Conservation (phyloP, 1,140 invertebrate species). For the Pentalonia nigronervosa region DNA sequence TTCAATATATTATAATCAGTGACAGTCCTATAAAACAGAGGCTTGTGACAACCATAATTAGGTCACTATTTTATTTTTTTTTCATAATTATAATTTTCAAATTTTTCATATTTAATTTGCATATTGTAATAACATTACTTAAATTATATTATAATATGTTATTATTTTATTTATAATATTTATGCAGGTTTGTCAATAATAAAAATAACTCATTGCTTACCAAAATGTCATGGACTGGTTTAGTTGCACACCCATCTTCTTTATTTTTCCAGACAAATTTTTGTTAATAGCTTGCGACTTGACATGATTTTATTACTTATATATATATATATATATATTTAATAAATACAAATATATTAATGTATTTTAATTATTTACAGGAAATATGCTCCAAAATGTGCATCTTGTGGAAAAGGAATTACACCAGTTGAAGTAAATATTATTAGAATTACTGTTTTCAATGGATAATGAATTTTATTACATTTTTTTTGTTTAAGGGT, state of each 20-base stretch:
- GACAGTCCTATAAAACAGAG: too few species aligned
- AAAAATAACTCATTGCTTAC: too few species aligned
- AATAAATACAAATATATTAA: background rate
- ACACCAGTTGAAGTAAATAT: conserved; percentile 75
- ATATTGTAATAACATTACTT: too few species aligned
- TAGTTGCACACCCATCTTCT: background rate
- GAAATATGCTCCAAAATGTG: conserved; percentile 97
- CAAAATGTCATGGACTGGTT: background rate
- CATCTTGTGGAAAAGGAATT: conserved; percentile 92
- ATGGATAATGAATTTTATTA: background rate
- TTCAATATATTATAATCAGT: background rate
- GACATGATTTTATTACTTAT: background rate
- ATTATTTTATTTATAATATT: too few species aligned
- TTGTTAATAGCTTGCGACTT: background rate
- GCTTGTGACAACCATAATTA: too few species aligned
- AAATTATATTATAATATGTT: too few species aligned
- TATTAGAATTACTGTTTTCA: conserved; percentile 17
- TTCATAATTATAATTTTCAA: too few species aligned
- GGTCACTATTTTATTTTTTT: too few species aligned
- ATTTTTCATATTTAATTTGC: too few species aligned
- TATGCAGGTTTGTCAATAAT: too few species aligned
- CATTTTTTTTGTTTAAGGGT: conserved; percentile 69
- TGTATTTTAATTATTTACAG: conserved; percentile 64
- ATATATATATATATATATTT: background rate
- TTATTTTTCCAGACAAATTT: background rate